Conservation (phyloP, 92 coral and sea anemone genomes). For the Epizoanthus rinbou region DNA sequence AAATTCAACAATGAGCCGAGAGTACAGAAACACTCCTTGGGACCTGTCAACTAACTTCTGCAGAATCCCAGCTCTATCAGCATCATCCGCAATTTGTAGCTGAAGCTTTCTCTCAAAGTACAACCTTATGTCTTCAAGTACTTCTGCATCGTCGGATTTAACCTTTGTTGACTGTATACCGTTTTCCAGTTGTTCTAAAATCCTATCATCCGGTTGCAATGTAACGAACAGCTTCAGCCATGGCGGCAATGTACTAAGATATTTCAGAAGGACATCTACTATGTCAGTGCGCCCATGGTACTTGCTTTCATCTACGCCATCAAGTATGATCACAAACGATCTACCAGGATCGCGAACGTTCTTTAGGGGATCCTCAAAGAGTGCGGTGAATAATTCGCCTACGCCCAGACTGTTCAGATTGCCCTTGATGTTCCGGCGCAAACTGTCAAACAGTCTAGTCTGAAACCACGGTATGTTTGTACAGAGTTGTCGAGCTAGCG, state of each 20-base stretch:
- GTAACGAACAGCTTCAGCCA: conserved; percentile 41
- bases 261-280: neutral
- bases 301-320: conserved; percentile 43
- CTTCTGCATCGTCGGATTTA: conserved; percentile 21
- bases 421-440: conserved; percentile 11
- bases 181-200: neutral
- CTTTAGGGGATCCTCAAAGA: conserved; percentile 42
- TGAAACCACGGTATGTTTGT: conserved; percentile 41
- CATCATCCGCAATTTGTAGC: neutral
- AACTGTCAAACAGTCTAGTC: conserved; percentile 27
- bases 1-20: conserved; percentile 35
- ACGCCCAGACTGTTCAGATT: conserved; percentile 30
- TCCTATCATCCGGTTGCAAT: conserved; percentile 20
- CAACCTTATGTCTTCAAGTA: conserved; percentile 33
- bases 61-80: conserved; percentile 1
- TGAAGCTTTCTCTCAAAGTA: conserved; percentile 24
- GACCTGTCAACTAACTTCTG: conserved; percentile 27
- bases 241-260: conserved; percentile 26
- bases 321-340: conserved; percentile 24
- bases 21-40: conserved; percentile 31
- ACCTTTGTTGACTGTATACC: conserved; percentile 9
- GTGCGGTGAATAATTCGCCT: conserved; percentile 18
- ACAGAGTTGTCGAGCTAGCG: conserved; percentile 40
- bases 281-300: conserved; percentile 27
- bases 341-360: conserved; percentile 29